phyloP scores from a whole-genome alignment of 2,113 vertebrate species.

The Chaetodon auriga region DNA sequence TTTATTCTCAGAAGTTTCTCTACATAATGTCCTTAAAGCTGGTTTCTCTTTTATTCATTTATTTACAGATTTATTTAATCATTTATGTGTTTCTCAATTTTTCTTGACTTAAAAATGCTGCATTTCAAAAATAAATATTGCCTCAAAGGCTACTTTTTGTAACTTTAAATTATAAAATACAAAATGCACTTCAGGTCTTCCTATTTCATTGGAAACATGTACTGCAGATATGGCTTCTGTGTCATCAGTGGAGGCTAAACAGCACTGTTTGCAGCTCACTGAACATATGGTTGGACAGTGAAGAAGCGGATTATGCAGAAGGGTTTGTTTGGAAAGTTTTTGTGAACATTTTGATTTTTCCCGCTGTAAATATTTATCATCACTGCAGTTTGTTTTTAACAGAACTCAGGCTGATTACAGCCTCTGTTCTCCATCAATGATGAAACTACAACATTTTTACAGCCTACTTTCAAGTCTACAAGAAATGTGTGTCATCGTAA shows the following conservation, averaged over 20 bases:
- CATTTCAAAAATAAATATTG: not conserved
- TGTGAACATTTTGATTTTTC: not conserved
- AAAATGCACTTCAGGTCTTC: not conserved
- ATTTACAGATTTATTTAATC: not conserved
- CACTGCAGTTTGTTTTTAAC: not conserved
- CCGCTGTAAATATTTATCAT: not conserved
- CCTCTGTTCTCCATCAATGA: not conserved
- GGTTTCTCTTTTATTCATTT: not conserved
- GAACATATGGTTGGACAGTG: not conserved
- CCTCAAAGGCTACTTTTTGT: not conserved
- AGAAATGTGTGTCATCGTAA: not conserved
- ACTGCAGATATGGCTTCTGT: not conserved
- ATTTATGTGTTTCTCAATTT: not conserved
- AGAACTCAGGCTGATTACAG: not conserved
- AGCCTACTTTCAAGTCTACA: not conserved
- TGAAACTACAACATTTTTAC: not conserved
- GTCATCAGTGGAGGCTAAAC: not conserved
- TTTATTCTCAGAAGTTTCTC: not conserved
- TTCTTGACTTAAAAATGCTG: not conserved
- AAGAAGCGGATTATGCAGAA: not conserved
- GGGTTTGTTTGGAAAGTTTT: not conserved
- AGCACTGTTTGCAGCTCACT: not conserved
- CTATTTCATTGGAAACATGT: not conserved
- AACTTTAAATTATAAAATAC: not conserved
- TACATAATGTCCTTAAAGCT: not conserved